Conservation (phyloP, 2,888 invertebrate species). For the Schizaphis graminum region DNA sequence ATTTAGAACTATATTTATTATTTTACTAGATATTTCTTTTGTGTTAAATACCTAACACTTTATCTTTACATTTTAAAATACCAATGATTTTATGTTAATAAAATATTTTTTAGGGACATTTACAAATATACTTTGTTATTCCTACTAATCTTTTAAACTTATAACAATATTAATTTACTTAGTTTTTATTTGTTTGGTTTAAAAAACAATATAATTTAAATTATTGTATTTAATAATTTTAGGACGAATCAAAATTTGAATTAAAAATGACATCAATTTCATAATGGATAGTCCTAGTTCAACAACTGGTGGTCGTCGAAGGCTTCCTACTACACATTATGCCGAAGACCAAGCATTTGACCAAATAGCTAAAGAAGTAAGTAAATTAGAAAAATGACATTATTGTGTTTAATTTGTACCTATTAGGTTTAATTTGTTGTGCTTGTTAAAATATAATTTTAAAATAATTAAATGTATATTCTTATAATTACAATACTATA, state of each 20-base stretch:
- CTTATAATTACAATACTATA: not conserved
- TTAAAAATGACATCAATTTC: conserved; percentile 42
- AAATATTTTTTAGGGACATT: not conserved
- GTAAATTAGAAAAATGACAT: conserved; percentile 67
- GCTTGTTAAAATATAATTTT: not conserved
- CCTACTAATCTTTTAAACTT: not conserved
- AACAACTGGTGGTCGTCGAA: conserved; percentile 80
- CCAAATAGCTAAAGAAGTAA: conserved; percentile 97
- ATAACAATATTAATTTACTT: not conserved
- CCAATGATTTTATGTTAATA: not conserved
- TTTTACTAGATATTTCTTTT: not conserved
- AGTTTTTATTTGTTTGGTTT: not conserved
- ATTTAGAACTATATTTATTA: not conserved
- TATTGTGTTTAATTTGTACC: not conserved
- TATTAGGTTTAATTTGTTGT: not conserved
- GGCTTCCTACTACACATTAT: conserved; percentile 82
- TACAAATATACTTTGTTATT: not conserved
- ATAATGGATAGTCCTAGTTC: conserved; percentile 68
- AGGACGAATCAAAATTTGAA: conserved; percentile 21
- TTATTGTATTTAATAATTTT: not conserved
- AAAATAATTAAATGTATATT: not conserved
- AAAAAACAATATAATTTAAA: not conserved
- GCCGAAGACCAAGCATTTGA: conserved; percentile 98
- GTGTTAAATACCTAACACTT: not conserved
- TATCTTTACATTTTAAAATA: not conserved